These are phyloP conservation scores for Melanostoma scalare DNA, from an alignment of 2,888 invertebrate species.

Conservation along the genomic window DNA sequence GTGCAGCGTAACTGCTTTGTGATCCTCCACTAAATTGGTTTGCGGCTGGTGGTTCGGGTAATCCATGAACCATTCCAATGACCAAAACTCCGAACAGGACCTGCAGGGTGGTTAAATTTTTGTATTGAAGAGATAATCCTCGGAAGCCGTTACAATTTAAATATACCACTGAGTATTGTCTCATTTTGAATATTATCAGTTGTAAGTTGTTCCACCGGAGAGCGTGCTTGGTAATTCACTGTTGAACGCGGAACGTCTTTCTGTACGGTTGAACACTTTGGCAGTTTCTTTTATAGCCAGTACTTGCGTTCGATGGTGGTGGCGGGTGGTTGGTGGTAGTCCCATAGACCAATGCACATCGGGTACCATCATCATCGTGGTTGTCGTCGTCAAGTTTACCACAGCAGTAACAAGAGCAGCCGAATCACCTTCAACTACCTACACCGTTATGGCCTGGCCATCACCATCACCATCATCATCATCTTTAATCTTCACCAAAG, in stretches of 20 bases:
- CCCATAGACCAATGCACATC: conserved; percentile 70
- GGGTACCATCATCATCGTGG: conserved; percentile 48
- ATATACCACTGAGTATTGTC: conserved; percentile 80
- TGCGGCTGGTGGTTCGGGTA: conserved; percentile 81
- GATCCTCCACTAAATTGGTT: conserved; percentile 78
- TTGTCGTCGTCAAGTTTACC: conserved; percentile 55
- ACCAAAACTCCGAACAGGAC: conserved; percentile 77
- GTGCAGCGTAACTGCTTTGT: conserved; percentile 78
- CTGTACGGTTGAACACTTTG: conserved; percentile 80
- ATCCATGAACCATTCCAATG: conserved; percentile 78
- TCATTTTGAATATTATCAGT: conserved; percentile 77
- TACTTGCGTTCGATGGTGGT: conserved; percentile 73
- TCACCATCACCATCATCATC: conserved; percentile 23
- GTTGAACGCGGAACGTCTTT: conserved; percentile 80
- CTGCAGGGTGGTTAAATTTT: conserved; percentile 47
- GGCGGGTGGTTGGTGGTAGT: conserved; percentile 19
- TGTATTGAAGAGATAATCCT: conserved; percentile 7
- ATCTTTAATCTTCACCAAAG: conserved; percentile 26
- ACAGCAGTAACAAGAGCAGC: conserved; percentile 65
- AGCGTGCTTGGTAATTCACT: conserved; percentile 75
- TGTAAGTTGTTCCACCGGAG: conserved; percentile 59
- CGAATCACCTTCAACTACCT: conserved; percentile 66
- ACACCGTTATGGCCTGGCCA: conserved; percentile 27
- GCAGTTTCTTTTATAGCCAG: conserved; percentile 81
- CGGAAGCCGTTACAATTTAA: conserved; percentile 13